Conservation (phyloP, 2,888 invertebrate species). For the Microdon myrmicae region DNA sequence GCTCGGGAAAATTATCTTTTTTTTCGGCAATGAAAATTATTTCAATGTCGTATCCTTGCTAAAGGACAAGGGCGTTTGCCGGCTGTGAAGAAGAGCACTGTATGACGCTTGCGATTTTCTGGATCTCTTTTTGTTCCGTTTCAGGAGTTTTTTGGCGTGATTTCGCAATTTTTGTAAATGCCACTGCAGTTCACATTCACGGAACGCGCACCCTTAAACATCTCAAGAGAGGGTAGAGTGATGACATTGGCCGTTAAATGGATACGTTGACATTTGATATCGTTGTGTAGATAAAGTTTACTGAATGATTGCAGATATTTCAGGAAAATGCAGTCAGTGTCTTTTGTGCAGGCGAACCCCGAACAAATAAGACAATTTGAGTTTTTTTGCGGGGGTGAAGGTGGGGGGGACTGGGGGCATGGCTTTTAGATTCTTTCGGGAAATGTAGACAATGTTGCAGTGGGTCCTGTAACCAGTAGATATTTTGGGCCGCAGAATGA, state of each 20-base stretch:
- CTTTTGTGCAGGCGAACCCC: too few species aligned
- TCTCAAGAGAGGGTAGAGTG: neutral
- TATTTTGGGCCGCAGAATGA: too few species aligned
- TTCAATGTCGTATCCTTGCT: conserved; percentile 50
- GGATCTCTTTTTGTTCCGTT: too few species aligned
- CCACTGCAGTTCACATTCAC: too few species aligned
- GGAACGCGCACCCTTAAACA: conserved; percentile 13
- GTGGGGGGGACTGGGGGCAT: too few species aligned
- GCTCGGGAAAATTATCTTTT: conserved; percentile 9
- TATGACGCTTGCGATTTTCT: conserved; percentile 12
- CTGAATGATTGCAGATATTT: conserved; percentile 13
- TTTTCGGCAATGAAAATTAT: conserved; percentile 48
- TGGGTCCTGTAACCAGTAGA: too few species aligned
- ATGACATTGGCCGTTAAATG: conserved; percentile 38
- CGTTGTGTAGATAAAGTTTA: conserved; percentile 16
- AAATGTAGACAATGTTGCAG: too few species aligned
- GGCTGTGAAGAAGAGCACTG: conserved; percentile 24
- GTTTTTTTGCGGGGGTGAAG: too few species aligned
- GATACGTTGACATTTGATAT: conserved; percentile 22
- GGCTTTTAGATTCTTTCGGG: too few species aligned
- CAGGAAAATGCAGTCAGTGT: neutral
- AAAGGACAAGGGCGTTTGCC: conserved; percentile 48
- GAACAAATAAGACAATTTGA: too few species aligned
- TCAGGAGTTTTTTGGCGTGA: too few species aligned
- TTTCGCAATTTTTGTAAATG: conserved; percentile 21